Evolutionary conservation across 2,888 invertebrate species (phyloP).

Genomic region (Tinea trinotella): DNA sequence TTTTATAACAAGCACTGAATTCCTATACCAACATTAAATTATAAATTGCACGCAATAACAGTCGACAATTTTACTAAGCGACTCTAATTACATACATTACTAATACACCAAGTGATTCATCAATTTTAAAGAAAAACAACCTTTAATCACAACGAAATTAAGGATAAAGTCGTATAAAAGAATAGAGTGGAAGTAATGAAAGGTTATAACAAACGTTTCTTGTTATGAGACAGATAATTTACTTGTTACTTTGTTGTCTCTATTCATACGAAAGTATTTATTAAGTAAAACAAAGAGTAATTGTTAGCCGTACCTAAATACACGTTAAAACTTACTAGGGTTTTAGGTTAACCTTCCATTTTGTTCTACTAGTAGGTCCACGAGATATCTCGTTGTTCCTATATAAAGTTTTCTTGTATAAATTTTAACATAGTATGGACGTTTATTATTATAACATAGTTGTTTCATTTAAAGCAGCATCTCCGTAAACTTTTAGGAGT

Average conservation of each 20-base stretch:
- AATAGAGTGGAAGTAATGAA: not conserved
- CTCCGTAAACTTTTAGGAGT: no score
- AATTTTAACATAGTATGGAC: no score
- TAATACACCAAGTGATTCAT: constrained; percentile 4
- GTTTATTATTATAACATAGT: no score
- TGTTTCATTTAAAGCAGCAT: no score
- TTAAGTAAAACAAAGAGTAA: no score
- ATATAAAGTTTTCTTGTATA: no score
- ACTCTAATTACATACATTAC: constrained; percentile 10
- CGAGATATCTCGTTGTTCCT: no score
- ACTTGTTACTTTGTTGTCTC: constrained; percentile 1
- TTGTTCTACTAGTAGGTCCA: no score
- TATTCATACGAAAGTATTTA: not conserved
- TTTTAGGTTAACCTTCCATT: no score
- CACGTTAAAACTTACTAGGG: no score
- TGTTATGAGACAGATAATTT: not conserved
- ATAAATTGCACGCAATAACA: constrained; percentile 5
- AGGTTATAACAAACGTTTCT: constrained; percentile 5
- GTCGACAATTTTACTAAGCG: constrained; percentile 14
- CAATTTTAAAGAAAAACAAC: not conserved
- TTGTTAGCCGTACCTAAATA: no score
- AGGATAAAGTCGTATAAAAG: not conserved
- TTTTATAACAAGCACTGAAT: no score
- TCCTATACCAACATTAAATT: not conserved
- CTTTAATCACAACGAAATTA: not conserved